Conservation (phyloP, 2,888 invertebrate species). For the Abrostola tripartita region DNA sequence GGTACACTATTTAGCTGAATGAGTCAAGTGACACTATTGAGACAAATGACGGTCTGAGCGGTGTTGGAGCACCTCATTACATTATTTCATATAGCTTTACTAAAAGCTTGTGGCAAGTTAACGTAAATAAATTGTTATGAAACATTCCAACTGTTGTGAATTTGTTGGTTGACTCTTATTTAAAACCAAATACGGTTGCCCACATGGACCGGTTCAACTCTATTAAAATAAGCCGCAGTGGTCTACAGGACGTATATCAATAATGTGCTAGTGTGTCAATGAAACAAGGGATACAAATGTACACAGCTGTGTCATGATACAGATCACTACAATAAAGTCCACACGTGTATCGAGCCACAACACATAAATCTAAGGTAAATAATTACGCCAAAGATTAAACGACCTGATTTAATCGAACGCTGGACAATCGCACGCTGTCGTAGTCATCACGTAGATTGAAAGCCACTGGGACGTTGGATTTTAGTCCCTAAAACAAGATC, state of each 20-base stretch:
- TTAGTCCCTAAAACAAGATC: conserved; percentile 53
- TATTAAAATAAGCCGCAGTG: conserved; percentile 6
- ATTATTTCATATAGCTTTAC: conserved; percentile 23
- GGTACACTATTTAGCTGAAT: conserved; percentile 41
- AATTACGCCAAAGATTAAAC: conserved; percentile 10
- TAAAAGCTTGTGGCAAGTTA: conserved; percentile 22
- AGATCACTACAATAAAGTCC: conserved; percentile 3
- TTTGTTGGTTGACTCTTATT: conserved; percentile 13
- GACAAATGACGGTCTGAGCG: conserved; percentile 35
- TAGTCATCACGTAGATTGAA: conserved; percentile 29
- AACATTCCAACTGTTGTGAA: conserved; percentile 9
- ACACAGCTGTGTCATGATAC: background rate
- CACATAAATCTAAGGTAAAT: background rate
- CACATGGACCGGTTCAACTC: background rate
- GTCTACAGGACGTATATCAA: background rate
- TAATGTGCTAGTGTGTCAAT: background rate
- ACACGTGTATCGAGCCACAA: background rate
- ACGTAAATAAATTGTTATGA: conserved; percentile 25
- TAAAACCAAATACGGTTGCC: conserved; percentile 16
- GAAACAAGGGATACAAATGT: conserved; percentile 5
- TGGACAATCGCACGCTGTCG: conserved; percentile 15
- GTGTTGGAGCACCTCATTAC: conserved; percentile 13
- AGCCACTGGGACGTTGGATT: conserved; percentile 33
- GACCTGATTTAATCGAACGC: conserved; percentile 21
- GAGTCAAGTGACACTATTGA: conserved; percentile 37